Conservation (phyloP, 2,888 invertebrate genomes). For the Dicranocentrus wangi region DNA sequence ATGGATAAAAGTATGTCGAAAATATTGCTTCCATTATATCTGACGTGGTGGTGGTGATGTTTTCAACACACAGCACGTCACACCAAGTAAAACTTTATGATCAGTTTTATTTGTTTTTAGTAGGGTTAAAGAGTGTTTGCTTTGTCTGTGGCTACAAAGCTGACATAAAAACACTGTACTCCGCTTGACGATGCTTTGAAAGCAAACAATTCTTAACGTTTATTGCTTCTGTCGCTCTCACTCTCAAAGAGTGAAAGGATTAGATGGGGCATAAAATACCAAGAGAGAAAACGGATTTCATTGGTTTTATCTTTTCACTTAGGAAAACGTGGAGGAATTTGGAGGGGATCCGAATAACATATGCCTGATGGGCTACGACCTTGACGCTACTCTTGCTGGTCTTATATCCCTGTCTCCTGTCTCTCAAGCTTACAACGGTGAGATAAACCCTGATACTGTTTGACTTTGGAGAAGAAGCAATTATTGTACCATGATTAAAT, state of each 20-base stretch:
- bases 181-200: slow-evolving; percentile 12
- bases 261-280: neutral
- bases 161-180: slow-evolving; percentile 32
- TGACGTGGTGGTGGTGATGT: neutral
- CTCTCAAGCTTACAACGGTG: slow-evolving; percentile 72
- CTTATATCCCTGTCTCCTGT: slow-evolving; percentile 70
- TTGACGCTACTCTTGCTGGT: slow-evolving; percentile 70
- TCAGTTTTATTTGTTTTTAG: slow-evolving; percentile 49
- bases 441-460: slow-evolving; percentile 4
- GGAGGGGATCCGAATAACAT: slow-evolving; percentile 71
- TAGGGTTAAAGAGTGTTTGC: slow-evolving; percentile 47
- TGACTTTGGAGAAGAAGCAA: too few relatives aligned
- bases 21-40: neutral
- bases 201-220: slow-evolving; percentile 32
- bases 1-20: slow-evolving; percentile 69
- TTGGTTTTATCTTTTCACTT: slow-evolving; percentile 20
- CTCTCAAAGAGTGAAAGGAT: neutral
- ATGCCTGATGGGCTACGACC: slow-evolving; percentile 69
- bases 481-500: too few relatives aligned
- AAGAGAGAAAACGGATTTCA: neutral
- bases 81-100: slow-evolving; percentile 22
- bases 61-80: neutral
- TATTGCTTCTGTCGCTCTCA: slow-evolving; percentile 10
- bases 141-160: slow-evolving; percentile 44
- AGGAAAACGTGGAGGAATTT: slow-evolving; percentile 71